Evolutionary conservation across 1,140 invertebrate genomes (phyloP).

Genomic region (Drosophila melanogaster): DNA sequence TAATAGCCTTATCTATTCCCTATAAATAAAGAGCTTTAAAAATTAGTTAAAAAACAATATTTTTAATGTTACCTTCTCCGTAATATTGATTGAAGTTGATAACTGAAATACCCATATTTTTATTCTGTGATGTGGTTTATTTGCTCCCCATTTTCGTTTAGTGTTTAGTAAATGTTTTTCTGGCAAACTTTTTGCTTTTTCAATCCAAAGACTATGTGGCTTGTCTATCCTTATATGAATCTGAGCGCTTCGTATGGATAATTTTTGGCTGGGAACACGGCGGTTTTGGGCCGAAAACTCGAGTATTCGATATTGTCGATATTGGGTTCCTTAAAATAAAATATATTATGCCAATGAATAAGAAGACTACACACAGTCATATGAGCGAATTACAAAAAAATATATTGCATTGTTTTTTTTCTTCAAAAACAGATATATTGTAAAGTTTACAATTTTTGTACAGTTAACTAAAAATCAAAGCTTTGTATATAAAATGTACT

Average conservation of each 20-base stretch:
- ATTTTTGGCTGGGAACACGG: slow-evolving; percentile 86
- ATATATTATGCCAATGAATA: neutral
- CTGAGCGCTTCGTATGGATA: slow-evolving; percentile 69
- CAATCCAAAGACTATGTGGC: slow-evolving; percentile 29
- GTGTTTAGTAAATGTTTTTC: slow-evolving; percentile 23
- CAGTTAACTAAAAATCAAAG: too few species aligned
- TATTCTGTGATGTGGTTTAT: slow-evolving; percentile 31
- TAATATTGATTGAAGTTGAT: slow-evolving; percentile 58
- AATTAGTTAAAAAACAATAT: neutral
- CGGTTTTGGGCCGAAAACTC: slow-evolving; percentile 90
- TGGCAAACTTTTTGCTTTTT: slow-evolving; percentile 10
- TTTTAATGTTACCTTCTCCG: slow-evolving; percentile 52
- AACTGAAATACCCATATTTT: slow-evolving; percentile 81
- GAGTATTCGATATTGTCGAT: slow-evolving; percentile 91
- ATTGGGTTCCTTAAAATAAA: slow-evolving; percentile 87
- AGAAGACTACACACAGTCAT: too few species aligned
- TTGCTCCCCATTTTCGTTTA: slow-evolving; percentile 38
- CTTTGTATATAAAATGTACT: too few species aligned
- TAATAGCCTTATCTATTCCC: slow-evolving; percentile 87
- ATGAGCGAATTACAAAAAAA: too few species aligned
- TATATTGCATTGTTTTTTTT: too few species aligned
- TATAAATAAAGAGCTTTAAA: slow-evolving; percentile 57
- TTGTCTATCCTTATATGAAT: slow-evolving; percentile 79
- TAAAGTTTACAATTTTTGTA: too few species aligned
- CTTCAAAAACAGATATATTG: too few species aligned